Evolutionary conservation across 2,888 invertebrate species (phyloP).

Genomic region (Brachylomia viminalis): DNA sequence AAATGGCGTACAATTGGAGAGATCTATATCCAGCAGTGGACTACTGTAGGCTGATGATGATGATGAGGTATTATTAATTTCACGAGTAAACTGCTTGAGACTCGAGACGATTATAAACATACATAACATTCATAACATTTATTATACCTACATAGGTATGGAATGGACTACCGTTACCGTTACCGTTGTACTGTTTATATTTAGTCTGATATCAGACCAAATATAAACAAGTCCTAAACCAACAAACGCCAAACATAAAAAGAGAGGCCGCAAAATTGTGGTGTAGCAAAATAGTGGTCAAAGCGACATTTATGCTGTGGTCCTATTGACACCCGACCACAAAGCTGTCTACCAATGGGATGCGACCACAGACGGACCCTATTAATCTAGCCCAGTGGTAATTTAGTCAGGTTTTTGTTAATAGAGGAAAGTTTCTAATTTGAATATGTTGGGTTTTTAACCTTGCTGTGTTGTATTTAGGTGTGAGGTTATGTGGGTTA

Average conservation of each 20-base stretch:
- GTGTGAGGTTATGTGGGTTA: not conserved
- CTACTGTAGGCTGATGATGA: too few species aligned
- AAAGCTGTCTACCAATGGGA: conserved; percentile 33
- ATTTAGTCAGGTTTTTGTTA: conserved; percentile 27
- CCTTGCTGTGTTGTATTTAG: not conserved
- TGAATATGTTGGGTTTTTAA: not conserved
- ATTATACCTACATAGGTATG: too few species aligned
- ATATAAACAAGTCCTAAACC: not conserved
- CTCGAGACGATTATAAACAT: not conserved
- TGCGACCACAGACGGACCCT: conserved; percentile 39
- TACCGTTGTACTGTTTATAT: too few species aligned
- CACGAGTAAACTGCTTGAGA: not conserved
- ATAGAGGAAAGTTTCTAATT: conserved; percentile 2
- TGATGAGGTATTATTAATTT: not conserved
- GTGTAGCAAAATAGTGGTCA: conserved; percentile 19
- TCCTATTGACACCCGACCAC: conserved; percentile 45
- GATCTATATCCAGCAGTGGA: too few species aligned
- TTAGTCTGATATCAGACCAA: not conserved
- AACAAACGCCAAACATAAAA: conserved; percentile 36
- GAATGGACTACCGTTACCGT: too few species aligned
- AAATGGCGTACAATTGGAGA: too few species aligned
- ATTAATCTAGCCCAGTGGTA: conserved; percentile 27
- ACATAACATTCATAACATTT: not conserved
- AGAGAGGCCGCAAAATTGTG: conserved; percentile 25
- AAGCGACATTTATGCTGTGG: conserved; percentile 38